These are phyloP conservation scores for Gymnobelideus leadbeateri DNA, from an alignment of 2,113 vertebrate species.

Conservation along the genomic window DNA sequence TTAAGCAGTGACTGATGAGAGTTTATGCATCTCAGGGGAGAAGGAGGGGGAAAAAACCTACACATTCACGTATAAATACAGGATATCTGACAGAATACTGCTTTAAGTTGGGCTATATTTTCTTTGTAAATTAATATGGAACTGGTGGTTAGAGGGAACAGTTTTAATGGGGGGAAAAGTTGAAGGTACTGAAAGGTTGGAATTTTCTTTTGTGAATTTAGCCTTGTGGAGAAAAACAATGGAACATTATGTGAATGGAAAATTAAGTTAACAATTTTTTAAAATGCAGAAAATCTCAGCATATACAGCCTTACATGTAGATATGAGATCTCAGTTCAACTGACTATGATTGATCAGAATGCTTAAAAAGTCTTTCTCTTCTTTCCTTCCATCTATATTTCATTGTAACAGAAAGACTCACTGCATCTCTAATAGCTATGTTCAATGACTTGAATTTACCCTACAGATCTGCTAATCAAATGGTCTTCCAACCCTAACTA, in stretches of 20 bases:
- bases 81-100: slow-evolving; percentile 71
- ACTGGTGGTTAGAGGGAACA: slow-evolving; percentile 73
- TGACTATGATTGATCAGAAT: neutral
- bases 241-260: slow-evolving; percentile 60
- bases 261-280: slow-evolving; percentile 11
- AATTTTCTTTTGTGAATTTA: slow-evolving; percentile 51
- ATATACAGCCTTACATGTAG: neutral
- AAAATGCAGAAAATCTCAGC: neutral
- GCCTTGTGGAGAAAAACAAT: slow-evolving; percentile 1
- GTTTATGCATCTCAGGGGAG: slow-evolving; percentile 70
- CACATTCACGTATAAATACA: slow-evolving; percentile 78
- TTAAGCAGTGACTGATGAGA: slow-evolving; percentile 77
- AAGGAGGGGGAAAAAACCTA: slow-evolving; percentile 59
- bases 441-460: neutral
- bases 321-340: neutral
- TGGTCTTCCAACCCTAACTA: neutral
- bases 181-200: slow-evolving; percentile 63
- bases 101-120: slow-evolving; percentile 73
- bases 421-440: neutral
- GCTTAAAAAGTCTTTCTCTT: neutral
- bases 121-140: slow-evolving; percentile 59
- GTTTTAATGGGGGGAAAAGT: slow-evolving; percentile 77
- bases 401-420: neutral
- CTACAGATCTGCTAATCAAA: neutral
- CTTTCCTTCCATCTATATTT: neutral